Percentiles rank a stretch among this genome's conserved stretches.
These are phyloP conservation scores for Mus minutoides DNA, from an alignment of 2,797 vertebrate species.

Conservation along the genomic window DNA sequence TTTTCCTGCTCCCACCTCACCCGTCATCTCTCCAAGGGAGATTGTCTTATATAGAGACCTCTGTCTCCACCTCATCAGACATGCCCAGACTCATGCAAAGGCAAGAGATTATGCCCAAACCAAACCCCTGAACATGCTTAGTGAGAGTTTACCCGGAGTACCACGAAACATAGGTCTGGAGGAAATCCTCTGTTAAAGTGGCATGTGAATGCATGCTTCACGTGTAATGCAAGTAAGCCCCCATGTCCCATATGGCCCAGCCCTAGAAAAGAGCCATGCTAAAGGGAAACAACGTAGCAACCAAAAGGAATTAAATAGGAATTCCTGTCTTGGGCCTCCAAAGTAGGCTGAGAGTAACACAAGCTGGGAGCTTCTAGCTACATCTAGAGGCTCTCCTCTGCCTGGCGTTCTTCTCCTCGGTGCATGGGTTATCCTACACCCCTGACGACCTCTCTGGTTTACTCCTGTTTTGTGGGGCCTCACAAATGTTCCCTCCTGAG, in stretches of 20 bases:
- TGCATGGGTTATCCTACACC: background rate
- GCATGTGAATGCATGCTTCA: conserved; percentile 36
- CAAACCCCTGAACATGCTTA: background rate
- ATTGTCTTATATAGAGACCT: background rate
- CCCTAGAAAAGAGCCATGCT: background rate
- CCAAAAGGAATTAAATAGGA: conserved; percentile 62
- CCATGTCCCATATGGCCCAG: background rate
- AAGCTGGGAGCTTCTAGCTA: background rate
- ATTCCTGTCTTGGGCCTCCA: conserved; percentile 19
- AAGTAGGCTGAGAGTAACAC: background rate
- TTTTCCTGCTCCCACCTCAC: background rate
- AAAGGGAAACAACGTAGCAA: conserved; percentile 49
- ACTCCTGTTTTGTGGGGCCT: background rate
- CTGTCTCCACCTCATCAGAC: background rate
- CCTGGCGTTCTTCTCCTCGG: background rate
- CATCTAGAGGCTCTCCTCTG: background rate
- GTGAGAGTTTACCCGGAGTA: conserved; percentile 16
- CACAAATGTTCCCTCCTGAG: background rate
- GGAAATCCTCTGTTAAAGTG: conserved; percentile 40
- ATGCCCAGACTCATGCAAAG: background rate
- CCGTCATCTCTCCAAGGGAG: background rate
- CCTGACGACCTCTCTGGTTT: background rate
- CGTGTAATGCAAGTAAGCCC: conserved; percentile 65
- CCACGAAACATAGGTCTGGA: background rate
- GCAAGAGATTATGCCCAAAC: background rate